Base-by-base conservation (phyloP, 2,797 vertebrate genomes). In the Enteromius argenteus region DNA sequence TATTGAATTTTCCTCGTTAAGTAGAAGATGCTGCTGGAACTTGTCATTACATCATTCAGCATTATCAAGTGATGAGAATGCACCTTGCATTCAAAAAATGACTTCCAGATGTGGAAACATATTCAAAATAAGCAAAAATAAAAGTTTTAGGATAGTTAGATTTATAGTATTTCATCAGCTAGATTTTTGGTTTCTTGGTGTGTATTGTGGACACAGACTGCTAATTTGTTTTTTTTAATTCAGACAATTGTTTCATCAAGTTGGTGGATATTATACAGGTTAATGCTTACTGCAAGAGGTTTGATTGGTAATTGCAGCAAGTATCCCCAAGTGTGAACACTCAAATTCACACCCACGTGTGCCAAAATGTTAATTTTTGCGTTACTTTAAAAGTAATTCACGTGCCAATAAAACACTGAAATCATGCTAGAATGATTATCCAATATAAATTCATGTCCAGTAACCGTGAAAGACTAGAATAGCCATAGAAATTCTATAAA, bases 1-100 rank as follows among this genome's bases (percentile, higher is more conserved):
- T 77, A 30, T 60, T 64, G 14, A 44, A 3, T 42, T 44, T 78
- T 14, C 58, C 35, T 62, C 10, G 6, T 62, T 69, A 35, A 49
- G 62, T 8, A 37, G n/a, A 58, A 51, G 35, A 7, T 30, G n/a
- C n/a, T 80, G 5, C 23, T 56, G 4, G 53, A 60, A 42, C 0
- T 2, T 60, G 53, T 15, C 35, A 60, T 58, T 39, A 56, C 10
- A 27, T 80, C 17, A 80, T 39, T 35, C 49, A 51, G 35, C 46
- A 17, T 37, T 79, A 5, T 56, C 74, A 64, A 62, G 35, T 77
- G 58, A 44, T 78, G 23, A 78, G 27, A 78, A 78, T 66, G 3
- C 19, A 51, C 68, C 39, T 44, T 71, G 13, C 1, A 3, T 58
- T 9, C 53, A 58, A 69, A 71, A 72, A 49, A 30, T 30, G 0